Percentiles rank a stretch among this genome's conserved stretches.
These are phyloP conservation scores for Rhynchotus rufescens DNA, from an alignment of 2,797 vertebrate genomes.

Conservation along the genomic window DNA sequence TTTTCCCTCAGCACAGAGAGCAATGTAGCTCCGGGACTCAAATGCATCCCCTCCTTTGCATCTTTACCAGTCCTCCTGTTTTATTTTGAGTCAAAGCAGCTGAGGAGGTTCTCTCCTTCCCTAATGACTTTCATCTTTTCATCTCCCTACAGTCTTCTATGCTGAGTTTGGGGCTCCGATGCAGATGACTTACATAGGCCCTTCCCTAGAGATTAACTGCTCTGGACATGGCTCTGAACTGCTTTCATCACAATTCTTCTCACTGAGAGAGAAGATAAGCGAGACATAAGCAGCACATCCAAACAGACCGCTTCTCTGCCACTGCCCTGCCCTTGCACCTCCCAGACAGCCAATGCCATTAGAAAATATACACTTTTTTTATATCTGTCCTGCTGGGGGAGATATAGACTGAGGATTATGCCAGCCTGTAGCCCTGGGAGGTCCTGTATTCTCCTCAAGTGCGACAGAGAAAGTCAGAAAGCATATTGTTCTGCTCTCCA, in stretches of 20 bases:
- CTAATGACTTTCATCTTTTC: accelerated
- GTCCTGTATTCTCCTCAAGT: neutral
- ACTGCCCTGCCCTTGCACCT: neutral
- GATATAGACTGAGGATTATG: neutral
- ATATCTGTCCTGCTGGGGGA: neutral
- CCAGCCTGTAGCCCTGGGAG: neutral
- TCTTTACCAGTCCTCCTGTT: neutral
- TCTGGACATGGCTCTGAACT: neutral
- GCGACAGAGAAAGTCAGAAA: neutral
- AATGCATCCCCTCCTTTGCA: neutral
- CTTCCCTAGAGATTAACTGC: neutral
- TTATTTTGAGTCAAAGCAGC: neutral
- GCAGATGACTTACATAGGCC: neutral
- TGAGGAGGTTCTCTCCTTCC: accelerated
- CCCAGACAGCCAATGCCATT: neutral
- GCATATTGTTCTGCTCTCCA: neutral
- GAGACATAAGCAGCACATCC: neutral
- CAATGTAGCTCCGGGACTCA: neutral
- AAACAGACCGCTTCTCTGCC: neutral
- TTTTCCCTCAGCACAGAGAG: neutral
- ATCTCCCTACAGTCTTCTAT: neutral
- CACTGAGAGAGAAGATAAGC: neutral
- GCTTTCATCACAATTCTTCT: neutral
- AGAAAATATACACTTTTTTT: neutral
- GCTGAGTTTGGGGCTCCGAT: neutral